A percentile compares a stretch with the other conserved stretches of the same genome.
Conservation (phyloP, 2,113 vertebrate genomes). For the Monopterus albus region DNA sequence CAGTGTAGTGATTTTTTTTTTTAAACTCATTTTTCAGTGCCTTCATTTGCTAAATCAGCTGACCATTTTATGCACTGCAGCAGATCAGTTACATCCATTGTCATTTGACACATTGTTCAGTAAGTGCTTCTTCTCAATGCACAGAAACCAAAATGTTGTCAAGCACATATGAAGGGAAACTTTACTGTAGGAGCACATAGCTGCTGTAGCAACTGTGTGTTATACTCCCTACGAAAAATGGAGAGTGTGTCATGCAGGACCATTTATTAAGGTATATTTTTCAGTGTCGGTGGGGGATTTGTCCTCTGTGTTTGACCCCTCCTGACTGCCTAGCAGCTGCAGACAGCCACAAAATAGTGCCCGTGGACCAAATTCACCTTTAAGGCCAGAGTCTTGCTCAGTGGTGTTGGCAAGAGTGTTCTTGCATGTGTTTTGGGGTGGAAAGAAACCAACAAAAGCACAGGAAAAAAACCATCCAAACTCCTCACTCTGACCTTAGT, state of each 20-base stretch:
- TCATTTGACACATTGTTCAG: slow-evolving; percentile 11
- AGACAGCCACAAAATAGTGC: no score
- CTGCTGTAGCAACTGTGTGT: neutral
- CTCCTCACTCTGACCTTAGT: neutral
- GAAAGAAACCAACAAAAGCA: neutral
- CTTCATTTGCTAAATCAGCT: slow-evolving; percentile 64
- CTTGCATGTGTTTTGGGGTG: neutral
- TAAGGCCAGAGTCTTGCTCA: slow-evolving; percentile 10
- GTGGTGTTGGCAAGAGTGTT: neutral
- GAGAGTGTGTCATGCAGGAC: neutral
- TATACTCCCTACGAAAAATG: neutral
- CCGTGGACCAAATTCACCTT: slow-evolving; percentile 12
- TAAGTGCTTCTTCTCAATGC: slow-evolving; percentile 24
- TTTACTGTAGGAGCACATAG: neutral
- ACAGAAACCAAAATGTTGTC: no score
- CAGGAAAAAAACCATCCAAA: neutral
- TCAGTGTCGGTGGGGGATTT: neutral
- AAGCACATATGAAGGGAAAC: neutral
- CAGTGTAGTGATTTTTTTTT: slow-evolving; percentile 27
- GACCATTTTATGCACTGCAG: slow-evolving; percentile 51
- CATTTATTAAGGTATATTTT: slow-evolving; percentile 10
- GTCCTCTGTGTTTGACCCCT: neutral
- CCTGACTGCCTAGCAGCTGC: neutral
- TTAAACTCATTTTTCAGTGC: slow-evolving; percentile 65
- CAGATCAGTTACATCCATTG: slow-evolving; percentile 1